Evolutionary conservation across 23 tunicate genomes (phyloP).

Genomic region (Halocynthia roretzi): DNA sequence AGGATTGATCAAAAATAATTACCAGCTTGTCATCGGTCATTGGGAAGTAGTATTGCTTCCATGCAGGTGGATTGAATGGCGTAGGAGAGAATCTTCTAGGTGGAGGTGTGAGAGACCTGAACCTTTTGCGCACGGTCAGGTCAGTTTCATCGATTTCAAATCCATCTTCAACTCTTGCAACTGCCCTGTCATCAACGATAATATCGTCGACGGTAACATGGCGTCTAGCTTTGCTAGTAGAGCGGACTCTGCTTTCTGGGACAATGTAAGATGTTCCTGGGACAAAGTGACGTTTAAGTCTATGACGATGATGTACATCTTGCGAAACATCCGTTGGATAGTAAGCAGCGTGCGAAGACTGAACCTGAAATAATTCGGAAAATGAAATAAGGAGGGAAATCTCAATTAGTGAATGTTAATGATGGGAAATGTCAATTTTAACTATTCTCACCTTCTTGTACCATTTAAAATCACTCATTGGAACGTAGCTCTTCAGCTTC

Average conservation of each 20-base stretch:
- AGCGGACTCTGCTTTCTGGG: constrained; percentile 65
- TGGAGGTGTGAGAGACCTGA: constrained; percentile 54
- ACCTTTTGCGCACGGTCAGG: constrained; percentile 24
- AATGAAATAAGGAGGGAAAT: not conserved
- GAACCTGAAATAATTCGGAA: constrained; percentile 7
- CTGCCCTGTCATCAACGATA: constrained; percentile 29
- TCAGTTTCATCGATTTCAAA: constrained; percentile 30
- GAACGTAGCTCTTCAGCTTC: constrained; percentile 55
- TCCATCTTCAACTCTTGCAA: constrained; percentile 16
- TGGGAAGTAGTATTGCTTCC: constrained; percentile 76
- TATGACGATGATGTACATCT: constrained; percentile 37
- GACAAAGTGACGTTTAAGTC: constrained; percentile 63
- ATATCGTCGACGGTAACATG: constrained; percentile 36
- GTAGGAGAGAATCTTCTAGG: constrained; percentile 32
- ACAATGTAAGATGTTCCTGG: constrained; percentile 77
- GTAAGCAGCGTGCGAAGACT: constrained; percentile 57
- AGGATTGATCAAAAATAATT: not conserved
- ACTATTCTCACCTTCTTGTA: constrained; percentile 57
- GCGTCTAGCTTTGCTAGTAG: constrained; percentile 13
- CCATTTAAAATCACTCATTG: constrained; percentile 91
- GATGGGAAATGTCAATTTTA: not conserved
- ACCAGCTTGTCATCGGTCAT: constrained; percentile 75
- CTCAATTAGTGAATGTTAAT: not conserved
- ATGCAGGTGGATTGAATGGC: constrained; percentile 61
- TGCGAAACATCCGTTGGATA: constrained; percentile 48